phyloP scores from a whole-genome alignment of 1,140 invertebrate genomes.

The Asbolus verrucosus region DNA sequence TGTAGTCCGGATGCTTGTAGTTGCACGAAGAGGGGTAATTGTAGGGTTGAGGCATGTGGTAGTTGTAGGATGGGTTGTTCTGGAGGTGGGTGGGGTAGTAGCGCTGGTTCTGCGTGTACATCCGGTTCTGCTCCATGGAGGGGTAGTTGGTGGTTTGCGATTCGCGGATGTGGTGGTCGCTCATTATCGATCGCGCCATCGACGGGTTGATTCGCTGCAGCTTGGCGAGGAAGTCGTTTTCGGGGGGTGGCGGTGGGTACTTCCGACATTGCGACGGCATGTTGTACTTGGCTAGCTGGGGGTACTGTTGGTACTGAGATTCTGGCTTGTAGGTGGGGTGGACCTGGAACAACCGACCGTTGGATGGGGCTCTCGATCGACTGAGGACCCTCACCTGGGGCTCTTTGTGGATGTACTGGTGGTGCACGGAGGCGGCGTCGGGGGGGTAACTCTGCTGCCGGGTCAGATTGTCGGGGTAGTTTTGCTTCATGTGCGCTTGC shows the following conservation, averaged over 20 bases:
- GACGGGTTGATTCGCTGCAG: conserved; percentile 58
- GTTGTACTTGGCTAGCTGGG: conserved; percentile 44
- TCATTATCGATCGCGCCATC: conserved; percentile 59
- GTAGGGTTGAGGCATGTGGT: conserved; percentile 44
- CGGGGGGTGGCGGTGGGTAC: conserved; percentile 39
- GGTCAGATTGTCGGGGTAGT: conserved; percentile 47
- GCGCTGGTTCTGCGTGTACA: conserved; percentile 56
- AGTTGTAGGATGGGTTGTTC: conserved; percentile 50
- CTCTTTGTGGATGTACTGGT: conserved; percentile 57
- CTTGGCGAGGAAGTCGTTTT: conserved; percentile 57
- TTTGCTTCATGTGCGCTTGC: conserved; percentile 53
- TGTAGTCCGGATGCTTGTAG: conserved; percentile 23
- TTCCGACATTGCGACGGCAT: conserved; percentile 53
- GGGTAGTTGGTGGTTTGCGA: conserved; percentile 53
- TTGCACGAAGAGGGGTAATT: conserved; percentile 12
- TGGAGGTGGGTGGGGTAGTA: conserved; percentile 49
- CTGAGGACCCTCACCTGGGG: conserved; percentile 43
- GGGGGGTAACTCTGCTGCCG: conserved; percentile 51
- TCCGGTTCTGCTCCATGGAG: conserved; percentile 54
- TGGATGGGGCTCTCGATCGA: neutral
- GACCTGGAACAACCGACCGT: conserved; percentile 42
- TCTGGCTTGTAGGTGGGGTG: conserved; percentile 56
- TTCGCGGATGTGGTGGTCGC: conserved; percentile 60
- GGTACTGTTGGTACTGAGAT: conserved; percentile 53
- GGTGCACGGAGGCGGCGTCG: conserved; percentile 46